Evolutionary conservation across 2,113 vertebrate genomes (phyloP), one percentile per base, ranked within the genome.

Genomic region (Australoheros scitulus): DNA sequence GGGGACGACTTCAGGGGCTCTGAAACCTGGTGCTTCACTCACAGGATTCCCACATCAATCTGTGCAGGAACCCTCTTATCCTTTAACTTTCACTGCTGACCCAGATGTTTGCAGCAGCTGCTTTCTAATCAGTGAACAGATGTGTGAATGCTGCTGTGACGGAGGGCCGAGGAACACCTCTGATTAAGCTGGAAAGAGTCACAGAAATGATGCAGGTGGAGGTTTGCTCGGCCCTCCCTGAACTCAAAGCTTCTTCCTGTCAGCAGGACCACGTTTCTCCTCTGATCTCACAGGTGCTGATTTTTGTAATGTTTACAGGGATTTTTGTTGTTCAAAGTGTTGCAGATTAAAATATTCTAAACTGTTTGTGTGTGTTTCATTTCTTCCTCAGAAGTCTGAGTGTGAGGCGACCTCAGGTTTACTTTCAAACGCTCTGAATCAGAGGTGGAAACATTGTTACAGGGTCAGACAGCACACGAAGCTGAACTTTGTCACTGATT

Each of bases 291-390:
- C 92, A 88, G 95, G 95, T 96, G 95, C 95, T 95, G 92, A 92
- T 88, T 74, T 94, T 93, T 91, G 84, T 81, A 92, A 92, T 85
- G 94, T 96, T 96, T 95, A 95, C 94, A 95, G 91, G 91, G 90
- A 92, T 88, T 92, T 82, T 84, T 93, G 92, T 92, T 94, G 93
- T 95, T 92, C 36, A 81, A 91, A 74, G 61, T 92, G 87, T 92
- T 87, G 82, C 88, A 92, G 82, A 94, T 90, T 91, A 93, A 94
- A 94, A 82, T 80, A 65, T 92, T 90, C 24, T 63, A 78, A 81
- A 88, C 56, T 17, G 18, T n/a, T 24, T 3, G 24, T 52, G 9
- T 20, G 24, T 20, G 36, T 17, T 63, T 61, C 1, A 14, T 58
- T 79, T 36, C 36, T 29, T 2, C 1, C 47, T 13, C 36, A 34